These are phyloP conservation scores for Lampris incognitus DNA, from an alignment of 2,113 vertebrate species.

Conservation along the genomic window DNA sequence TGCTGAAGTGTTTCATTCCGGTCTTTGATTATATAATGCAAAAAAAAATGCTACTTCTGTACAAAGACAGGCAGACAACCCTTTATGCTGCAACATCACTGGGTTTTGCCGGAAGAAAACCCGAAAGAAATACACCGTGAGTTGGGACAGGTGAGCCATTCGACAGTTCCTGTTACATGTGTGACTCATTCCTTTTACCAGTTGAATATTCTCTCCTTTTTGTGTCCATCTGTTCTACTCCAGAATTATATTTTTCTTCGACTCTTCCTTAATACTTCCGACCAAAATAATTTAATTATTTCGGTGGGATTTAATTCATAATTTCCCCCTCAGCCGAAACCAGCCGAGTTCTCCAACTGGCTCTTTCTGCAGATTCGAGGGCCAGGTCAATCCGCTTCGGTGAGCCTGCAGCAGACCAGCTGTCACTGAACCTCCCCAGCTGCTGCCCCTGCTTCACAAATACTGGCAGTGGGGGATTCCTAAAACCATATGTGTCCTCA, in stretches of 20 bases:
- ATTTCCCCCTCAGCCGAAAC: constrained; percentile 26
- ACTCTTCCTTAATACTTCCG: background rate
- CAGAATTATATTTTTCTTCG: background rate
- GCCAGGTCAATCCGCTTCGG: constrained; percentile 48
- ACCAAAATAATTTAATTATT: background rate
- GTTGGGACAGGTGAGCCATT: too few relatives aligned
- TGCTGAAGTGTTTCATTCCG: constrained; percentile 1
- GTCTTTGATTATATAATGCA: constrained; percentile 37
- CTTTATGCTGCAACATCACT: background rate
- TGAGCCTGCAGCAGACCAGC: constrained; percentile 65
- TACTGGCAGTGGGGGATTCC: constrained; percentile 50
- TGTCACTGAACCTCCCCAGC: constrained; percentile 59
- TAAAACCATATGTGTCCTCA: constrained; percentile 10
- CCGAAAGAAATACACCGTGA: background rate
- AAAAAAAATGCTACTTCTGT: background rate
- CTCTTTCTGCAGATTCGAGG: constrained; percentile 18
- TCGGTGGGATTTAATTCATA: constrained; percentile 12
- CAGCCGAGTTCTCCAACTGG: constrained; percentile 48
- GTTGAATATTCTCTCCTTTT: background rate
- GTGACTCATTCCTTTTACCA: background rate
- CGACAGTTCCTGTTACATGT: background rate
- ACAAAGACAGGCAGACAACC: background rate
- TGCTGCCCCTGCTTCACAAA: constrained; percentile 54
- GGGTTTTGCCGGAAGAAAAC: background rate
- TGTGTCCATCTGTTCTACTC: background rate